Percentiles rank a stretch among this genome's conserved stretches.
Evolutionary conservation across 37 sponge, comb jelly and placozoan species (phyloP).

Genomic region (Ephydatia muelleri): DNA sequence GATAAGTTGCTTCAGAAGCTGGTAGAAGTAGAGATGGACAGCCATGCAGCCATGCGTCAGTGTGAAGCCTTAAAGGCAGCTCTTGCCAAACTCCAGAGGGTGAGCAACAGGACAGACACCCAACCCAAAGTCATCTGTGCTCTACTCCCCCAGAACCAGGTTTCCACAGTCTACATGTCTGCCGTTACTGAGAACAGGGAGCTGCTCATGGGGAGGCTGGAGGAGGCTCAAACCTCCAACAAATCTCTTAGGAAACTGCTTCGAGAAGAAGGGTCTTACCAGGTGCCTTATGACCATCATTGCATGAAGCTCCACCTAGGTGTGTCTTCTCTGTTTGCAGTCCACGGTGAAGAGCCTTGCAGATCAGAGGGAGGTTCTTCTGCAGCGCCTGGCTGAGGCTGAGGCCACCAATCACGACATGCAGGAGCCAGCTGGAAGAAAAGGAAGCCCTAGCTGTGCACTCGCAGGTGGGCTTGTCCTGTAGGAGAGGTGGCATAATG

Average conservation of each 20-base stretch:
- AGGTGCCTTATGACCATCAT: background rate
- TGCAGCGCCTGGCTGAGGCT: constrained; percentile 35
- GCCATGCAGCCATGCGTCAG: constrained; percentile 40
- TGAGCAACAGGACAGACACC: background rate
- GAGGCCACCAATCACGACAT: constrained; percentile 30
- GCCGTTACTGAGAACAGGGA: background rate
- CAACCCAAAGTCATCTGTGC: background rate
- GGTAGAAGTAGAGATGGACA: constrained; percentile 66
- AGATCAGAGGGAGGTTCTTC: constrained; percentile 41
- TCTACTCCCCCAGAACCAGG: background rate
- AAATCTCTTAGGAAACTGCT: constrained; percentile 48
- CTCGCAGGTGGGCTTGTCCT: constrained; percentile 19
- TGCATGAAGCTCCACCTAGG: too few species aligned
- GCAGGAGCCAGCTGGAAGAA: constrained; percentile 28
- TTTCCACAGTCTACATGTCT: background rate
- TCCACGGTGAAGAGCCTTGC: background rate
- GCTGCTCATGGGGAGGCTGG: constrained; percentile 29
- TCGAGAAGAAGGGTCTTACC: background rate
- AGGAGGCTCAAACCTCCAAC: constrained; percentile 36
- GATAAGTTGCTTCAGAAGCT: constrained; percentile 55
- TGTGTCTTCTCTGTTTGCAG: too few species aligned
- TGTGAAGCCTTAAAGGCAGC: constrained; percentile 31
- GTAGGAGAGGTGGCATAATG: background rate
- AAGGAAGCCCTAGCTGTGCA: constrained; percentile 43
- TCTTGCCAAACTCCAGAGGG: constrained; percentile 60